Base-by-base conservation (phyloP, 2,113 vertebrate genomes). In the Chiloscyllium plagiosum region DNA sequence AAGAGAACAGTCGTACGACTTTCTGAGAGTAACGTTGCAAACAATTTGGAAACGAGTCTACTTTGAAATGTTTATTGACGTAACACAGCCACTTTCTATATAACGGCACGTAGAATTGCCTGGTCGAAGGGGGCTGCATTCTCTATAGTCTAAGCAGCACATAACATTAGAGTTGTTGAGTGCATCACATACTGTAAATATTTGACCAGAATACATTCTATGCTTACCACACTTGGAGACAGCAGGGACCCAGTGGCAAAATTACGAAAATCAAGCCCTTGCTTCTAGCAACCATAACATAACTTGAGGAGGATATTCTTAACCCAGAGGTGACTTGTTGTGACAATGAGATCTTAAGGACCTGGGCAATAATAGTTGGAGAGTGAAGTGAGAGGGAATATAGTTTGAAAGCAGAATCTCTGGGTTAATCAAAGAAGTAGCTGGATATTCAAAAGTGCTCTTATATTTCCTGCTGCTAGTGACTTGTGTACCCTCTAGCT, bases 381-480 rank as follows among this genome's bases (percentile, higher is more conserved):
- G 93, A 19, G 37, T 10, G 37, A 94, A 94, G 29, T 2, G 69
- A n/a, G 37, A 94, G n/a, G 65, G 13, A 42, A 94, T 42, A 29
- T 42, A 17, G 47, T 3, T 72, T 72, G 42, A 76, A 52, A 72
- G 42, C 42, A 70, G 69, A 70, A 95, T 47, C 42, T 50, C 68
- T 29, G 42, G 94, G 68, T 52, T 95, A 70, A 70, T 47, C 20
- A 42, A 65, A 65, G 69, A 95, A 95, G 50, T 95, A 72, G 66
- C 56, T 94, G 3, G 93, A 72, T 70, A 72, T 47, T 95, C 94
- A 70, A 72, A 93, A 95, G 94, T 95, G 94, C 94, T 95, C 94
- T 95, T 95, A 95, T 72, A 13, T 76, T 95, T 95, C 69, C 69
- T 95, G 68, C 93, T 95, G 86, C 50, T 90, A 83, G 80, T 47